Evolutionary conservation across 2,888 invertebrate species (phyloP).

Genomic region (Campoplex nolae): DNA sequence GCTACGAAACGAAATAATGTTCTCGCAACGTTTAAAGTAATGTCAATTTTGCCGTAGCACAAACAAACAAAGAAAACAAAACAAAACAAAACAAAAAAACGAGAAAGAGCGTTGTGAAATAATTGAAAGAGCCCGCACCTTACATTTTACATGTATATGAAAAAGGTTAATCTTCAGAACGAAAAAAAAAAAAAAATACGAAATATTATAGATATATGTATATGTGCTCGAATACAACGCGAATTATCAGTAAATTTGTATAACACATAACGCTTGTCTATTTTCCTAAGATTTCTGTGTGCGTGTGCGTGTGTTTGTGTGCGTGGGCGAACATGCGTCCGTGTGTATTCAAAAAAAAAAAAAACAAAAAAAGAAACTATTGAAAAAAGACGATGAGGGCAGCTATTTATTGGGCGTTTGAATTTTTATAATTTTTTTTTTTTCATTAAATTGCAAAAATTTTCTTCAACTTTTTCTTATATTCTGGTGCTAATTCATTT

Average conservation of each 20-base stretch:
- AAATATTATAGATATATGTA: conserved; percentile 78
- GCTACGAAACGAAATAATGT: conserved; percentile 71
- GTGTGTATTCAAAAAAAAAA: conserved; percentile 46
- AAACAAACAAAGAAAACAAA: conserved; percentile 50
- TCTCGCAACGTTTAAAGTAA: conserved; percentile 71
- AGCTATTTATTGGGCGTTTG: conserved; percentile 14
- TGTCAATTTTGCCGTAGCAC: conserved; percentile 78
- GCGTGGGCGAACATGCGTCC: background rate
- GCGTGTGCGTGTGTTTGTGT: conserved; percentile 19
- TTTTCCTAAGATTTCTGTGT: conserved; percentile 75
- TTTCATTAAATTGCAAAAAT: conserved; percentile 30
- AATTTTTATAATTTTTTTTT: conserved; percentile 14
- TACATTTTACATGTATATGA: conserved; percentile 58
- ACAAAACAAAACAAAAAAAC: background rate
- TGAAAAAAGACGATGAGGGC: conserved; percentile 54
- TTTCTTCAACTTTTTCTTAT: background rate
- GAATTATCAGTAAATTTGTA: conserved; percentile 78
- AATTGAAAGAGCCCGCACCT: conserved; percentile 59
- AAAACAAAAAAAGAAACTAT: background rate
- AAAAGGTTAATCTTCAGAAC: conserved; percentile 63
- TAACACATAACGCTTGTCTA: conserved; percentile 78
- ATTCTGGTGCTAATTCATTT: conserved; percentile 59
- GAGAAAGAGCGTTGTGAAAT: conserved; percentile 60
- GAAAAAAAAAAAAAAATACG: conserved; percentile 34
- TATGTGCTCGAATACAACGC: conserved; percentile 77